These are phyloP conservation scores for Tyria jacobaeae DNA, from an alignment of 2,888 invertebrate species.

Conservation along the genomic window DNA sequence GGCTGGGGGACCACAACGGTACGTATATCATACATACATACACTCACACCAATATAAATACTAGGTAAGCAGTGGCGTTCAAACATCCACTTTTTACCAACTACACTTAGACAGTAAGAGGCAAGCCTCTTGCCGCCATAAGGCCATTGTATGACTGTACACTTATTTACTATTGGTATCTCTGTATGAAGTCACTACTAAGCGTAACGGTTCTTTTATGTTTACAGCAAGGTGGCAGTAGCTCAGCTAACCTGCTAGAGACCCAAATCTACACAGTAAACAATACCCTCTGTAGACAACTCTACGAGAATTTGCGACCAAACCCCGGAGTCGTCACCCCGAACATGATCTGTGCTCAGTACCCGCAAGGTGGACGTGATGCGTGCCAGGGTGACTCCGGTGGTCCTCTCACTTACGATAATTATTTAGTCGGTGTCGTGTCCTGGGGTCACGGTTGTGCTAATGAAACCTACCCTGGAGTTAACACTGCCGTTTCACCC, in stretches of 20 bases:
- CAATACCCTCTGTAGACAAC: constrained; percentile 25
- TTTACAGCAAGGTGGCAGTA: constrained; percentile 30
- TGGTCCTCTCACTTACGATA: constrained; percentile 67
- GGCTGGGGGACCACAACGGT: constrained; percentile 50
- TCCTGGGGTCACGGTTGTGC: constrained; percentile 82
- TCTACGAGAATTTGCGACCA: constrained; percentile 22
- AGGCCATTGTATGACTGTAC: too few relatives aligned
- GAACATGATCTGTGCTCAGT: constrained; percentile 64
- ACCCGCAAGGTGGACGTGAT: constrained; percentile 53
- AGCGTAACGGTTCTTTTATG: too few relatives aligned
- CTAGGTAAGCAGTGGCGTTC: too few relatives aligned
- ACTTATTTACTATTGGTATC: too few relatives aligned
- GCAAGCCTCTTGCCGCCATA: too few relatives aligned
- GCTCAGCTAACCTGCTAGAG: constrained; percentile 25
- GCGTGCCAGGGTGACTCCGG: constrained; percentile 66
- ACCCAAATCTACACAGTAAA: constrained; percentile 28
- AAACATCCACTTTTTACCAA: too few relatives aligned
- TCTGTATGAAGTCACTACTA: too few relatives aligned
- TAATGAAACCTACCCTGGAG: constrained; percentile 71
- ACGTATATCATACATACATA: constrained; percentile 14
- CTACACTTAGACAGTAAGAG: too few relatives aligned
- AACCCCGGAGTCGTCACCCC: constrained; percentile 35
- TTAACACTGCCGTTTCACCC: constrained; percentile 71
- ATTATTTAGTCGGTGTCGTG: constrained; percentile 71
- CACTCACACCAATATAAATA: too few relatives aligned